Evolutionary conservation across 2,113 vertebrate species (phyloP), one percentile per base, ranked within the genome.

Genomic region (Eonycteris spelaea): DNA sequence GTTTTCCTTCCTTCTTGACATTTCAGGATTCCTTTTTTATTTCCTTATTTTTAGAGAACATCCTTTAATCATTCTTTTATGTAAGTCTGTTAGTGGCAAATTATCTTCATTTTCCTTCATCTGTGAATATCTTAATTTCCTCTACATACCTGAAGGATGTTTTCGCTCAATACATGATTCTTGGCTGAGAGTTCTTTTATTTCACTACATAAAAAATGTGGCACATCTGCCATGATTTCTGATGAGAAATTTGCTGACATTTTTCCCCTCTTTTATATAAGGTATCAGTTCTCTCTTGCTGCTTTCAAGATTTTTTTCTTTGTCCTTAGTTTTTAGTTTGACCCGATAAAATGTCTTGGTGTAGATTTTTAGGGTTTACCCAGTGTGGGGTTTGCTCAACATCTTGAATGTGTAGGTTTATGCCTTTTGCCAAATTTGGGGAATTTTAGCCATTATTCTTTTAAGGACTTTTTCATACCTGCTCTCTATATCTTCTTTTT

Each of bases 81-180:
- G 30, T 51, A 67, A 30, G 11, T 79, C 33, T 94, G n/a, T 21
- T 65, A 11, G 4, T 51, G 59, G 71, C 5, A 79, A 73, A 57
- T 85, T 85, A 85, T 71, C 13, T 92, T 89, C 33, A 61, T 78
- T 95, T 92, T 73, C 33, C 48, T 67, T 92, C n/a, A 59, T 51
- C 55, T 73, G 48, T 67, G 80, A 82, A 68, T 43, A 61, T 61
- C n/a, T 84, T 77, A 21, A 68, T 89, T 84, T 84, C 9, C 5
- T n/a, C 55, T 78, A 82, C 24, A 48, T 38, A 45, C 3, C 5
- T 59, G 18, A 63, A 71, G 55, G 8, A 18, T n/a, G 57, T 21
- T 86, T 86, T 75, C 48, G 22, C 15, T 71, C 89, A 33, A 38
- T 63, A 70, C 28, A 68, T 51, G 5, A 94, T 82, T 91, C 33